Evolutionary conservation across 2,113 vertebrate species (phyloP).

Genomic region (Callocephalon fimbriatum): DNA sequence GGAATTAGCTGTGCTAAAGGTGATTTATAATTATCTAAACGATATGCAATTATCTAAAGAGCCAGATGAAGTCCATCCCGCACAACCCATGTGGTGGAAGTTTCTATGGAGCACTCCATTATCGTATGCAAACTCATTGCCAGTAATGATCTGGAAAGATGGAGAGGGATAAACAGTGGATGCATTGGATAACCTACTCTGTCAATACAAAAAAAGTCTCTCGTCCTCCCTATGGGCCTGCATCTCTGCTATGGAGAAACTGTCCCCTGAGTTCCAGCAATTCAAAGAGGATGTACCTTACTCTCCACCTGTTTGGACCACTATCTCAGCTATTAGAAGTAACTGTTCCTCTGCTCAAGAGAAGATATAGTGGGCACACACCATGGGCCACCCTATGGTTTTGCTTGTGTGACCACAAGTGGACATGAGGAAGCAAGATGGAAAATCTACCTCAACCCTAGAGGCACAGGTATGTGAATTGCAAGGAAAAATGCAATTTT

Average conservation of each 20-base stretch:
- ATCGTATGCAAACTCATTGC: not conserved
- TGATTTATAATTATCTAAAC: not conserved
- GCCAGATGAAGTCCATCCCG: not conserved
- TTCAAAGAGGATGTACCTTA: not conserved
- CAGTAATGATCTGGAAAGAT: not conserved
- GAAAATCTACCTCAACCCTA: not conserved
- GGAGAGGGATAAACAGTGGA: not conserved
- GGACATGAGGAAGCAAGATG: not conserved
- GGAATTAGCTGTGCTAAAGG: not conserved
- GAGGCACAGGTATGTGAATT: not conserved
- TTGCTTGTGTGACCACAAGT: not conserved
- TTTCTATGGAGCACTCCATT: not conserved
- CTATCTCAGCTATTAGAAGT: not conserved
- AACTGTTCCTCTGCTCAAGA: not conserved
- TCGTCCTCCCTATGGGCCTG: not conserved
- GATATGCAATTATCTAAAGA: not conserved
- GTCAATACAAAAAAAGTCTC: rapidly evolving
- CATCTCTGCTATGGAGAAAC: not conserved
- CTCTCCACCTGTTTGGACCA: not conserved
- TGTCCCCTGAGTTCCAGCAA: not conserved
- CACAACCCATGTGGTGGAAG: not conserved
- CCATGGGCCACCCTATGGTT: not conserved
- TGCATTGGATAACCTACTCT: not conserved
- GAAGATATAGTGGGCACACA: not conserved
- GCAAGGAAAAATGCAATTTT: not conserved